A percentile compares a stretch with the other conserved stretches of the same genome.
Conservation (phyloP, 1,140 invertebrate genomes). For the Penaeus vannamei region DNA sequence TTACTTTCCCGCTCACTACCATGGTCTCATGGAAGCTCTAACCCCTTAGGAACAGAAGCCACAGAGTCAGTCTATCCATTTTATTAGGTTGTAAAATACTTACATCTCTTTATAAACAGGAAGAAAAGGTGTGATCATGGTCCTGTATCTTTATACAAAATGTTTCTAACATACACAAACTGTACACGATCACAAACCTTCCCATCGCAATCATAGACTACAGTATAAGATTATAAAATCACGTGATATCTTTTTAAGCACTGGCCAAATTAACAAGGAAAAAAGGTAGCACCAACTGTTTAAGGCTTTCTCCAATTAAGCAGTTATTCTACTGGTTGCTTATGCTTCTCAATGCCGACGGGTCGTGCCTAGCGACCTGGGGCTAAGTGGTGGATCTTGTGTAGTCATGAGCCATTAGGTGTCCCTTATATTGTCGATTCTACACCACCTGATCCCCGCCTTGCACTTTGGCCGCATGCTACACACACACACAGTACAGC, state of each 20-base stretch:
- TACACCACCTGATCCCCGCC: too few species aligned
- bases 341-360: not conserved
- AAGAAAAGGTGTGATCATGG: constrained; percentile 37
- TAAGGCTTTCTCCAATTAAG: constrained; percentile 39
- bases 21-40: too few species aligned
- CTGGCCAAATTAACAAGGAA: constrained; percentile 37
- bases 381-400: too few species aligned
- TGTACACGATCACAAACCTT: constrained; percentile 35
- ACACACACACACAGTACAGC: too few species aligned
- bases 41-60: too few species aligned
- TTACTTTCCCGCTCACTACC: too few species aligned
- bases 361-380: too few species aligned
- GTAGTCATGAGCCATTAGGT: too few species aligned
- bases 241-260: constrained; percentile 11
- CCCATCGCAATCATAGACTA: constrained; percentile 35
- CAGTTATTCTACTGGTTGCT: constrained; percentile 31
- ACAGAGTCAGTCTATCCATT: not conserved
- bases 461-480: too few species aligned
- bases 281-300: constrained; percentile 39
- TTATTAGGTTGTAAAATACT: constrained; percentile 38
- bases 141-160: constrained; percentile 34
- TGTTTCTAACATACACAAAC: constrained; percentile 6
- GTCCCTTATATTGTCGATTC: too few species aligned
- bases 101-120: constrained; percentile 42
- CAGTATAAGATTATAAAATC: constrained; percentile 27